Evolutionary conservation across 2,113 vertebrate genomes (phyloP).

Genomic region (Cottus gobio): DNA sequence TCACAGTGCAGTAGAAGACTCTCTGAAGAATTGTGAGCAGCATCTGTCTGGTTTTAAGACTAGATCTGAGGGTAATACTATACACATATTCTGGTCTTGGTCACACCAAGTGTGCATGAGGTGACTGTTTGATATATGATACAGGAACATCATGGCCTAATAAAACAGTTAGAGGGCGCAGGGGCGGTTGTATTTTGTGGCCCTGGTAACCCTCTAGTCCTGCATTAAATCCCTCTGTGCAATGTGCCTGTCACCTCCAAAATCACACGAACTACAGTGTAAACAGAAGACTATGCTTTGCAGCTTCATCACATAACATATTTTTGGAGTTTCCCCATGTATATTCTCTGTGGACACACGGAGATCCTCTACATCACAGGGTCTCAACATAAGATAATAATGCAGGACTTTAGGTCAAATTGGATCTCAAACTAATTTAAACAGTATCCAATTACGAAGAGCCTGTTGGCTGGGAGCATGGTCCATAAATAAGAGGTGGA

Average conservation of each 20-base stretch:
- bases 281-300: neutral
- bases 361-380: neutral
- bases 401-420: neutral
- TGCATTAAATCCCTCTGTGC: neutral
- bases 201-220: neutral
- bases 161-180: neutral
- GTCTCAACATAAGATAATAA: neutral
- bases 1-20: constrained; percentile 40
- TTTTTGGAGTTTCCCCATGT: neutral
- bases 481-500: neutral
- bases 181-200: neutral
- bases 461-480: neutral
- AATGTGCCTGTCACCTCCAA: neutral
- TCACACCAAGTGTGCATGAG: neutral
- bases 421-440: neutral
- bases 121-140: neutral
- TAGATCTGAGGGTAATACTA: constrained; percentile 4
- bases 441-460: neutral
- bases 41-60: constrained; percentile 17
- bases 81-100: neutral
- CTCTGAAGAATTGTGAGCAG: constrained; percentile 28
- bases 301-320: constrained; percentile 4
- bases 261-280: neutral
- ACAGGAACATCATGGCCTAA: neutral
- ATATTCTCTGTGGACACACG: neutral